A percentile compares a stretch with the other conserved stretches of the same genome.
phyloP scores from a whole-genome alignment of 1,140 invertebrate species.

The Drosophila erecta region DNA sequence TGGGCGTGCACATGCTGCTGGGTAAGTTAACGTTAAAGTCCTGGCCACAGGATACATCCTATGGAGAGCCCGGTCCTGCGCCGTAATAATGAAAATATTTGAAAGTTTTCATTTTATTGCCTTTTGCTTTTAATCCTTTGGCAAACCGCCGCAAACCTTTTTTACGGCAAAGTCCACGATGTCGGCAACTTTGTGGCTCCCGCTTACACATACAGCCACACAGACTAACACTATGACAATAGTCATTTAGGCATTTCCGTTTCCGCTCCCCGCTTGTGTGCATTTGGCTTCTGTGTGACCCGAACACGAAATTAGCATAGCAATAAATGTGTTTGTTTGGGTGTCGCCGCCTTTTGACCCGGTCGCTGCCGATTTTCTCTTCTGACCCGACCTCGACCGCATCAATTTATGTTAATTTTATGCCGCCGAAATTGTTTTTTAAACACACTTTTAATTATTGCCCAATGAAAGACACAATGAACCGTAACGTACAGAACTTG shows the following conservation, averaged over 20 bases:
- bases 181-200: slow-evolving; percentile 72
- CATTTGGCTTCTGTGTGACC: slow-evolving; percentile 65
- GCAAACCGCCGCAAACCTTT: slow-evolving; percentile 58
- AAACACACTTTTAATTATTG: slow-evolving; percentile 80
- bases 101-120: slow-evolving; percentile 82
- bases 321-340: slow-evolving; percentile 71
- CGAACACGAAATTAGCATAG: slow-evolving; percentile 72
- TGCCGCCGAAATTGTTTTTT: slow-evolving; percentile 75
- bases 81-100: slow-evolving; percentile 79
- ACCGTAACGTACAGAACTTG: slow-evolving; percentile 13
- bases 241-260: slow-evolving; percentile 82
- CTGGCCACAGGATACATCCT: background rate
- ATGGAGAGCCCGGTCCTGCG: background rate
- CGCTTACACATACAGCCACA: slow-evolving; percentile 15
- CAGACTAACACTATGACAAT: slow-evolving; percentile 44
- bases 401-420: slow-evolving; percentile 77
- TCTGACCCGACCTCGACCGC: slow-evolving; percentile 53
- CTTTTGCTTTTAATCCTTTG: slow-evolving; percentile 81
- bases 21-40: slow-evolving; percentile 70
- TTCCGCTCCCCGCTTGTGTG: slow-evolving; percentile 76
- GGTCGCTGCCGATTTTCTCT: slow-evolving; percentile 3
- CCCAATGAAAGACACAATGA: slow-evolving; percentile 42
- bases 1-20: slow-evolving; percentile 66
- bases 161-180: slow-evolving; percentile 74
- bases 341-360: slow-evolving; percentile 45